Percentiles rank a stretch among this genome's conserved stretches.
Evolutionary conservation across 2,888 invertebrate genomes (phyloP).

Genomic region (Mycogona germanica): DNA sequence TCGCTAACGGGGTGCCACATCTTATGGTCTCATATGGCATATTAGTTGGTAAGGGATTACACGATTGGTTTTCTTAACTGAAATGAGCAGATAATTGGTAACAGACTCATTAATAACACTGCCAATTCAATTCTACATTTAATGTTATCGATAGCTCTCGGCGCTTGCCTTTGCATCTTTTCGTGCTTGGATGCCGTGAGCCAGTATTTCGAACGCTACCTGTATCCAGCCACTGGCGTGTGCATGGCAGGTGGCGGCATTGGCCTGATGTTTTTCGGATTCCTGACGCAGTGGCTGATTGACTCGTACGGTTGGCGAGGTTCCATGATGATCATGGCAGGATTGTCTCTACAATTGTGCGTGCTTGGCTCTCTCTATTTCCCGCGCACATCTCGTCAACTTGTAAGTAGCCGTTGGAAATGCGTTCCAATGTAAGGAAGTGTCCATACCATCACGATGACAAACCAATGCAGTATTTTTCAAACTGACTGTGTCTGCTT

Average conservation of each 20-base stretch:
- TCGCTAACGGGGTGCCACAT: neutral
- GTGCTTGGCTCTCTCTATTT: neutral
- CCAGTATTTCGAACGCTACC: neutral
- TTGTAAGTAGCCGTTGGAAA: too few species aligned
- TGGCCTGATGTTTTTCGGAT: constrained; percentile 4
- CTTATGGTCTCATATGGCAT: constrained; percentile 6
- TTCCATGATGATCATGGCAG: constrained; percentile 1
- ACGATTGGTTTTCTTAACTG: too few species aligned
- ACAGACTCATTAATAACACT: too few species aligned
- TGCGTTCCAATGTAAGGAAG: too few species aligned
- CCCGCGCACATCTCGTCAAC: too few species aligned
- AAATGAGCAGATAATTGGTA: neutral
- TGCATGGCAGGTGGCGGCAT: constrained; percentile 5
- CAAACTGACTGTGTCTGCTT: too few species aligned
- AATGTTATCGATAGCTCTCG: too few species aligned
- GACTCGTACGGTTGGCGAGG: constrained; percentile 12
- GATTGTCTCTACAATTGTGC: too few species aligned
- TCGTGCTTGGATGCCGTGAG: neutral
- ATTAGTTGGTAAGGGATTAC: constrained; percentile 6
- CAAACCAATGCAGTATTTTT: too few species aligned
- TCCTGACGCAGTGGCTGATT: neutral
- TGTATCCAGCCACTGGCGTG: constrained; percentile 5
- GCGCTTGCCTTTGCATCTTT: neutral
- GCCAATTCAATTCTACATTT: too few species aligned
- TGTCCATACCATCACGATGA: too few species aligned